Evolutionary conservation across 2,797 vertebrate genomes (phyloP).

Genomic region (Aldrovandia affinis): DNA sequence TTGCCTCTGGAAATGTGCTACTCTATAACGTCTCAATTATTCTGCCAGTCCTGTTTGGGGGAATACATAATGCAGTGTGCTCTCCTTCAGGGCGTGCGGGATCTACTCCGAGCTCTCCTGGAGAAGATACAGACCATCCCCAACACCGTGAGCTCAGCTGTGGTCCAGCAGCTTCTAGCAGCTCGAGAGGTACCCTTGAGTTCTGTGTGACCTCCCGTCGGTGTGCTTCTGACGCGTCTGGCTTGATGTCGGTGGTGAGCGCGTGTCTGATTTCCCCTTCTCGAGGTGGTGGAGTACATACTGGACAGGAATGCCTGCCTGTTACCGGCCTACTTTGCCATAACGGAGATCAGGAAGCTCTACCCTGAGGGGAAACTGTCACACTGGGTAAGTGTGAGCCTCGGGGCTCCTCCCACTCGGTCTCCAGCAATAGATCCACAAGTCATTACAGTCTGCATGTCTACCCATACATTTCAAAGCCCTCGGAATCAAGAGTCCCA

Average conservation of each 20-base stretch:
- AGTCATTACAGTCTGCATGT: background rate
- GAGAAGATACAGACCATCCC: constrained; percentile 97
- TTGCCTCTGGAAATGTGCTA: background rate
- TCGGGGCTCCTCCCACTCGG: background rate
- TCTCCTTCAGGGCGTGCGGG: constrained; percentile 85
- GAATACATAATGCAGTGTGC: background rate
- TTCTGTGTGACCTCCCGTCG: background rate
- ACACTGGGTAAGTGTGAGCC: constrained; percentile 84
- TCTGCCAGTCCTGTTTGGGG: background rate
- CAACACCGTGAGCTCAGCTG: constrained; percentile 93
- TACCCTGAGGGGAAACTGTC: constrained; percentile 97
- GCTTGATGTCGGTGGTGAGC: background rate
- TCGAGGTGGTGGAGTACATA: constrained; percentile 95
- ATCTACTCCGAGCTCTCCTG: constrained; percentile 90
- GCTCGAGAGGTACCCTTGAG: constrained; percentile 84
- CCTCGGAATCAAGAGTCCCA: background rate
- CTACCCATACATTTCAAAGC: background rate
- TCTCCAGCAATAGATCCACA: background rate
- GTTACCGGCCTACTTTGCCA: constrained; percentile 93
- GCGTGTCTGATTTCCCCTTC: constrained; percentile 9
- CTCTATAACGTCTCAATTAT: background rate
- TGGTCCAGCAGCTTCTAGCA: constrained; percentile 92
- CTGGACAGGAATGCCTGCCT: constrained; percentile 96
- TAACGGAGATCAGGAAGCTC: constrained; percentile 95
- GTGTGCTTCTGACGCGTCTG: background rate